phyloP scores from a whole-genome alignment of 2,888 invertebrate species.

The Augiades crinisus region DNA sequence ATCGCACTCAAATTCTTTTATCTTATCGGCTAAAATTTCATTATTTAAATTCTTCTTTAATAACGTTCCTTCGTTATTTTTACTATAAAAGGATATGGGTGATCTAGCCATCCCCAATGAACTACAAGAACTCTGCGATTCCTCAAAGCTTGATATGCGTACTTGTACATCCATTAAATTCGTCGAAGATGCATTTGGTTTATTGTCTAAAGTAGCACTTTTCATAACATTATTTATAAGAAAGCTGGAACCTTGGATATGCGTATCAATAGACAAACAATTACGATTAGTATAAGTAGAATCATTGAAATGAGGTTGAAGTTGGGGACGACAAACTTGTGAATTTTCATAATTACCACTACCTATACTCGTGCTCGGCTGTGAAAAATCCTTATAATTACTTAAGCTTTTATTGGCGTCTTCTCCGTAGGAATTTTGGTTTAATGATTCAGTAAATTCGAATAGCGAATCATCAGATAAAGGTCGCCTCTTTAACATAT shows the following conservation, averaged over 20 bases:
- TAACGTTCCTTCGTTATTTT: constrained; percentile 63
- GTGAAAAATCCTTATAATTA: constrained; percentile 84
- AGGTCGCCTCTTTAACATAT: constrained; percentile 85
- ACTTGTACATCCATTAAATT: constrained; percentile 42
- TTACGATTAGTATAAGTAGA: background rate
- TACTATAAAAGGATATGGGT: constrained; percentile 74
- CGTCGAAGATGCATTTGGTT: constrained; percentile 32
- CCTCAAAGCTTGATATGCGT: constrained; percentile 55
- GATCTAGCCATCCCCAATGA: constrained; percentile 59
- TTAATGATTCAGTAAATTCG: constrained; percentile 83
- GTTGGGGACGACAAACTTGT: constrained; percentile 31
- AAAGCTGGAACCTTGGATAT: constrained; percentile 13
- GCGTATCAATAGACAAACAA: background rate
- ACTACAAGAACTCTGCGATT: constrained; percentile 64
- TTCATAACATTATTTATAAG: constrained; percentile 2
- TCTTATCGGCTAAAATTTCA: constrained; percentile 61
- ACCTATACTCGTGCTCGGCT: constrained; percentile 58
- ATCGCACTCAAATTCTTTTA: constrained; percentile 71
- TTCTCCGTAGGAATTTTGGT: constrained; percentile 72
- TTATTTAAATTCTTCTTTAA: constrained; percentile 70
- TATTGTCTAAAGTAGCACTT: background rate
- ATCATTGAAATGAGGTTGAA: background rate
- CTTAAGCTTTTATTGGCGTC: constrained; percentile 83
- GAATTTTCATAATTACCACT: constrained; percentile 37
- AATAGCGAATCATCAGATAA: constrained; percentile 88